Conservation (phyloP, 2,113 vertebrate genomes). For the Saguinus imperator region DNA sequence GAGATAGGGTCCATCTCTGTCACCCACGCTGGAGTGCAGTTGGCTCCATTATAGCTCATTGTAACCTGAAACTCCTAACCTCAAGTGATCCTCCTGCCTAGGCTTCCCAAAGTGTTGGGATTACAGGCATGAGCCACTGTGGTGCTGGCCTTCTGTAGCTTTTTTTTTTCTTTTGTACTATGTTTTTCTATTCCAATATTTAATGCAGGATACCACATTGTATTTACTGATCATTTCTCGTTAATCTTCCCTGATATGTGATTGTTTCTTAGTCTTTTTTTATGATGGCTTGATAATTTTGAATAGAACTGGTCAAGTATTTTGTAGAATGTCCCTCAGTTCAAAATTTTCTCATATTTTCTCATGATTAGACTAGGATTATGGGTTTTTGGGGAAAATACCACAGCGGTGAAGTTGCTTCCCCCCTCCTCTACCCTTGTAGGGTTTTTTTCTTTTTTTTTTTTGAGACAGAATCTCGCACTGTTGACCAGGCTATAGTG, state of each 20-base stretch:
- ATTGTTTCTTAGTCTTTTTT: neutral
- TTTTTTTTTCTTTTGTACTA: neutral
- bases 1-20: no score
- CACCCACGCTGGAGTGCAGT: no score
- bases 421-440: fast-evolving
- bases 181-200: neutral
- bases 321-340: neutral
- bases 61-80: no score
- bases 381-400: neutral
- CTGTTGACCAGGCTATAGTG: no score
- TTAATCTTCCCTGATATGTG: neutral
- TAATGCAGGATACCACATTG: neutral
- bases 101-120: no score
- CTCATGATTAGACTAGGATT: neutral
- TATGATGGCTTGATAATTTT: neutral
- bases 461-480: no score
- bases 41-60: no score
- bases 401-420: neutral
- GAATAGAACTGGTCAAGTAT: neutral
- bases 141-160: neutral
- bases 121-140: no score
- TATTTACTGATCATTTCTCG: neutral
- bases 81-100: no score
- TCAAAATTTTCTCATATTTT: neutral
- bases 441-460: neutral